A percentile compares a stretch with the other conserved stretches of the same genome.
Evolutionary conservation across 2,113 vertebrate genomes (phyloP).

Genomic region (Gopherus flavomarginatus): DNA sequence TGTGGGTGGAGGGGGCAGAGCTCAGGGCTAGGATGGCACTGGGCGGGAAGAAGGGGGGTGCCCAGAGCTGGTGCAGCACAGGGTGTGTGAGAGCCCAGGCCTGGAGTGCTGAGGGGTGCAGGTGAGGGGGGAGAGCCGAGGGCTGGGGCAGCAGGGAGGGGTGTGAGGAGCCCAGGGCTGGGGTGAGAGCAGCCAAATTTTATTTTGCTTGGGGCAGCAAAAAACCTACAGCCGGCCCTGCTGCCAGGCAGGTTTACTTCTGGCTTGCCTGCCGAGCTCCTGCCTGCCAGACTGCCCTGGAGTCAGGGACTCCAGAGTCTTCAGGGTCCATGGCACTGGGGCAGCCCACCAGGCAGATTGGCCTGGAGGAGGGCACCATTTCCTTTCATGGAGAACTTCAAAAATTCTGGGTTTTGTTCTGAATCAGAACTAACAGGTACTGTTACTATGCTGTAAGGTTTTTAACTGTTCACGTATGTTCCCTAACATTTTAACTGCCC

Average conservation of each 20-base stretch:
- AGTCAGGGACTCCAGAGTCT: neutral
- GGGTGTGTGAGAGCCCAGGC: too few relatives aligned
- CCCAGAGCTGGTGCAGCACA: too few relatives aligned
- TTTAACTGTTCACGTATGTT: neutral
- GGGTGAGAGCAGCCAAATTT: too few relatives aligned
- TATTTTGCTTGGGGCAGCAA: too few relatives aligned
- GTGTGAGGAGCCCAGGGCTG: too few relatives aligned
- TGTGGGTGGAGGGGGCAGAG: too few relatives aligned
- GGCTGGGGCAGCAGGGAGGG: too few relatives aligned
- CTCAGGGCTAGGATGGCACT: too few relatives aligned
- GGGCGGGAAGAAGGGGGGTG: too few relatives aligned
- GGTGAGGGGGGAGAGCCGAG: too few relatives aligned
- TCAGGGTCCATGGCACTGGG: neutral
- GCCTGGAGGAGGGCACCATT: neutral
- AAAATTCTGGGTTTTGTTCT: neutral
- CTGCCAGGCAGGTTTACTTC: neutral
- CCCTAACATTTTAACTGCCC: neutral
- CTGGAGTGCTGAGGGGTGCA: too few relatives aligned
- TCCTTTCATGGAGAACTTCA: neutral
- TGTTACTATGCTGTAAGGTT: neutral
- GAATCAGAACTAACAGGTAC: neutral
- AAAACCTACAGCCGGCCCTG: too few relatives aligned
- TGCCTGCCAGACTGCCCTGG: neutral
- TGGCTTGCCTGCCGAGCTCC: neutral
- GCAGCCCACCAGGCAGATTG: neutral